phyloP scores from a whole-genome alignment of 2,888 invertebrate species.

The Nomada ruficornis region DNA sequence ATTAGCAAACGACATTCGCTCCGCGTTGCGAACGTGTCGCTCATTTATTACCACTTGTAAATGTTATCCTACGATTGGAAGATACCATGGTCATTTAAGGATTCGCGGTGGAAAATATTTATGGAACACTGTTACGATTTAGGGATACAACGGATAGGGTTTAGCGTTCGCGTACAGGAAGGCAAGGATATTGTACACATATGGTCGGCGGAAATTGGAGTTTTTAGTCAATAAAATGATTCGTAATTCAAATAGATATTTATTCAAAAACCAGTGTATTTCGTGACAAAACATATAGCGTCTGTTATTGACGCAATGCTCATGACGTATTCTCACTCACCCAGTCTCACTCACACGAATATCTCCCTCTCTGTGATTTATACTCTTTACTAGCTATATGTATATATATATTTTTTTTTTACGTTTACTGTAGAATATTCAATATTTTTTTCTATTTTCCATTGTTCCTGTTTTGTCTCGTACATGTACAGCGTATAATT shows the following conservation, averaged over 20 bases:
- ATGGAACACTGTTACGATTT: background rate
- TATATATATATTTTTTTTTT: conserved; percentile 59
- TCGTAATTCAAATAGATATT: conserved; percentile 82
- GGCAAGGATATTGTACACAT: background rate
- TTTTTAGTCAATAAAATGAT: conserved; percentile 23
- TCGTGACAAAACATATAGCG: conserved; percentile 81
- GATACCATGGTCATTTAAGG: too few relatives aligned
- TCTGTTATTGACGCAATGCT: conserved; percentile 75
- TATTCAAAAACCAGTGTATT: conserved; percentile 82
- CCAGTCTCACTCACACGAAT: conserved; percentile 68
- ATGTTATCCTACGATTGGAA: too few relatives aligned
- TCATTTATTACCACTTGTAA: background rate
- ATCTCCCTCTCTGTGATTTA: conserved; percentile 61
- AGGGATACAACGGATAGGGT: too few relatives aligned
- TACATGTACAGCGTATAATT: conserved; percentile 68
- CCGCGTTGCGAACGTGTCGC: background rate
- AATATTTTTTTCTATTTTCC: conserved; percentile 61
- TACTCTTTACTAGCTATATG: conserved; percentile 70
- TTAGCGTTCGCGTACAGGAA: background rate
- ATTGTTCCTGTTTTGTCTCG: conserved; percentile 56
- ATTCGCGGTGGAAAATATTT: background rate
- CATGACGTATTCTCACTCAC: conserved; percentile 75
- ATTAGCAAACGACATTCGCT: background rate
- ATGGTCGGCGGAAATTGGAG: background rate
- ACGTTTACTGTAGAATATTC: conserved; percentile 65